phyloP scores from a whole-genome alignment of 2,888 invertebrate species.

The Parnassius mnemosyne region DNA sequence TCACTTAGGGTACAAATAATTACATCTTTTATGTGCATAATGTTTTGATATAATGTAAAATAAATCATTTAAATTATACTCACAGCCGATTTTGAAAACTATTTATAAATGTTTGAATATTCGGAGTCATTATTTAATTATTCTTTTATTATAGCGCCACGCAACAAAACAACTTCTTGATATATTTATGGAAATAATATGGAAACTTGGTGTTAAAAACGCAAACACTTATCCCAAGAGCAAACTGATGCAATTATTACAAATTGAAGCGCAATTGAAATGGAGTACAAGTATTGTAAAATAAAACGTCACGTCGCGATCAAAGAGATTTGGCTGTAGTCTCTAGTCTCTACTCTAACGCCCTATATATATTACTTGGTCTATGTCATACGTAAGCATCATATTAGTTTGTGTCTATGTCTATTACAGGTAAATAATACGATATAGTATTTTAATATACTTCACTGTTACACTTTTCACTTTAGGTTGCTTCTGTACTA shows the following conservation, averaged over 20 bases:
- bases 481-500: no score
- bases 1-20: neutral
- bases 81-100: slow-evolving; percentile 86
- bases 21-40: neutral
- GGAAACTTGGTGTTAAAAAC: no score
- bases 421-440: neutral
- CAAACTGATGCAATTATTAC: slow-evolving; percentile 19
- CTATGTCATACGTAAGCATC: no score
- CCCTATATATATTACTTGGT: no score
- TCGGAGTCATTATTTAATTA: slow-evolving; percentile 74
- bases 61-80: slow-evolving; percentile 61
- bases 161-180: neutral
- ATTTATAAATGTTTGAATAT: slow-evolving; percentile 83
- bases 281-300: neutral
- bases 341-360: no score
- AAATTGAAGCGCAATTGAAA: slow-evolving; percentile 7
- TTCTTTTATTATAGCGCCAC: neutral
- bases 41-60: no score
- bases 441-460: neutral
- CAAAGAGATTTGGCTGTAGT: no score
- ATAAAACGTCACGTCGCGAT: neutral
- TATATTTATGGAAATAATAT: no score
- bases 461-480: no score
- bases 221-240: neutral
- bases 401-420: no score